These are phyloP conservation scores for Acronicta alni DNA, from an alignment of 2,888 invertebrate genomes.

Conservation along the genomic window DNA sequence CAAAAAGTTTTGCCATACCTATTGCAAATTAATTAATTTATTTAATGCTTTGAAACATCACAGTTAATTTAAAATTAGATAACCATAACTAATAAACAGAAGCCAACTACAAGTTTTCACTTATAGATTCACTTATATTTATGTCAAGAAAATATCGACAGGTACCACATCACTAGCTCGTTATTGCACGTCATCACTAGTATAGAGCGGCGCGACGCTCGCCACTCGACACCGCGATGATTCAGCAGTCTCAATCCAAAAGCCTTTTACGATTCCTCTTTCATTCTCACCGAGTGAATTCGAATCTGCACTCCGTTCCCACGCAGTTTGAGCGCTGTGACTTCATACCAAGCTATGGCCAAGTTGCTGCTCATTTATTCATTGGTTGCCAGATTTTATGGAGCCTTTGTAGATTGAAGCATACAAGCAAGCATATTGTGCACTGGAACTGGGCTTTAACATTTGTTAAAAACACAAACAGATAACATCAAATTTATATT, in stretches of 20 bases:
- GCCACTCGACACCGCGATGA: slow-evolving; percentile 81
- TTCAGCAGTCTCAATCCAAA: slow-evolving; percentile 87
- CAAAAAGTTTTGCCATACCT: no score
- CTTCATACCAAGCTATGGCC: slow-evolving; percentile 44
- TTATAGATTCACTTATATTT: no score
- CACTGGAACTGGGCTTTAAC: no score
- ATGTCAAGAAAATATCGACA: slow-evolving; percentile 35
- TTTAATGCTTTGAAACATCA: no score
- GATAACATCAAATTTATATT: no score
- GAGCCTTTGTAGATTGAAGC: neutral
- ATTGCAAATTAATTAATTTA: no score
- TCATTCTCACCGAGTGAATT: slow-evolving; percentile 79
- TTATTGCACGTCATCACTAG: slow-evolving; percentile 85
- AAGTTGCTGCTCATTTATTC: slow-evolving; percentile 50
- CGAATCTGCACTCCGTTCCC: slow-evolving; percentile 68
- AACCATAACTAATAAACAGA: no score
- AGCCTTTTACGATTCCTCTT: slow-evolving; percentile 85
- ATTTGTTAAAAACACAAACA: slow-evolving; percentile 3
- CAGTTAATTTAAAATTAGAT: no score
- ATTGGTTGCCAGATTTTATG: slow-evolving; percentile 23
- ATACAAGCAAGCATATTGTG: no score
- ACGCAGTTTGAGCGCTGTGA: slow-evolving; percentile 73
- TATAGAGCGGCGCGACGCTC: slow-evolving; percentile 67
- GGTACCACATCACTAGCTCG: slow-evolving; percentile 68
- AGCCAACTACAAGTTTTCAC: no score